Percentiles rank a stretch among this genome's conserved stretches.
phyloP scores from a whole-genome alignment of 2,113 vertebrate genomes.

The Mastomys coucha region DNA sequence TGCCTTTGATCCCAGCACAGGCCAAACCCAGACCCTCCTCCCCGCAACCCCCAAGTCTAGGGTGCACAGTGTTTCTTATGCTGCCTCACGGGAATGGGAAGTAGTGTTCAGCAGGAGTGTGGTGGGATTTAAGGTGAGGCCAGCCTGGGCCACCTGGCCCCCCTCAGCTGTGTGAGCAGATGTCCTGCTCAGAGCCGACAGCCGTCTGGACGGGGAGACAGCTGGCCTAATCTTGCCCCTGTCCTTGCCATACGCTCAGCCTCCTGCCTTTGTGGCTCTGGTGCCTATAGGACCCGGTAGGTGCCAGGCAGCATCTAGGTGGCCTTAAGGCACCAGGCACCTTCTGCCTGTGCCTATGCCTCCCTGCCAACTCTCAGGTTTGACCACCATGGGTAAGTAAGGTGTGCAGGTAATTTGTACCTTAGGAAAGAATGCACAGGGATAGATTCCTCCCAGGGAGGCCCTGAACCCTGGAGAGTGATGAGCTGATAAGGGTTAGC shows the following conservation, averaged over 20 bases:
- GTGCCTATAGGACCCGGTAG: not conserved
- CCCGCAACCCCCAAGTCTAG: not conserved
- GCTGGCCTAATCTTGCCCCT: slow-evolving; percentile 74
- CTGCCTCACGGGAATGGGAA: not conserved
- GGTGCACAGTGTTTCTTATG: not conserved
- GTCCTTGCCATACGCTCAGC: not conserved
- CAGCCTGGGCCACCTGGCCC: slow-evolving; percentile 67
- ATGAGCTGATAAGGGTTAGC: not conserved
- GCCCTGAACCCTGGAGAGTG: not conserved
- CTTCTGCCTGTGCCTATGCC: no score
- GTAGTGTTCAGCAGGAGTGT: not conserved
- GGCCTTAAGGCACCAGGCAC: not conserved
- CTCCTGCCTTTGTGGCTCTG: not conserved
- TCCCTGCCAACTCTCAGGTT: not conserved
- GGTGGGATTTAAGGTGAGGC: slow-evolving; percentile 59
- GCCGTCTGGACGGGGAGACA: slow-evolving; percentile 76
- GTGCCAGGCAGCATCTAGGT: not conserved
- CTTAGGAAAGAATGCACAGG: not conserved
- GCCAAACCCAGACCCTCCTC: not conserved
- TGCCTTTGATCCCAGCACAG: not conserved
- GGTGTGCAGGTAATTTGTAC: not conserved
- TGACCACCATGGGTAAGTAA: not conserved
- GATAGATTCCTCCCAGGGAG: not conserved
- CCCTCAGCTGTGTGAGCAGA: slow-evolving; percentile 81
- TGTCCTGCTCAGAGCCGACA: slow-evolving; percentile 67